Percentiles rank a stretch among this genome's conserved stretches.
Evolutionary conservation across 2,113 vertebrate species (phyloP).

Genomic region (Xiphias gladius): DNA sequence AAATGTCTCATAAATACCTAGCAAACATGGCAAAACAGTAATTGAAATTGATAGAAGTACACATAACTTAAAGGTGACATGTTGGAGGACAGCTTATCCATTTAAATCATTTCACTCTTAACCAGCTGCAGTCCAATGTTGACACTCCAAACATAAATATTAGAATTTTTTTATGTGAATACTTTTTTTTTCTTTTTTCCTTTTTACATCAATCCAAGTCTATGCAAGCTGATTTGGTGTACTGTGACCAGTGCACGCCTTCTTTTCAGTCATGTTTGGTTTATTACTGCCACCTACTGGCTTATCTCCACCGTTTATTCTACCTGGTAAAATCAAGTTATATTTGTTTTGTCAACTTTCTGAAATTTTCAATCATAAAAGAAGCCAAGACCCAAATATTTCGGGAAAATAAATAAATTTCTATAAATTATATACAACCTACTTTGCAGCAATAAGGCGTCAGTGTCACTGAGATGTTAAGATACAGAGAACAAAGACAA

Average conservation of each 20-base stretch:
- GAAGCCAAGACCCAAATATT: background rate
- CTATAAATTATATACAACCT: background rate
- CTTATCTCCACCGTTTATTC: background rate
- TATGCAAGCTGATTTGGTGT: background rate
- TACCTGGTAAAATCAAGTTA: background rate
- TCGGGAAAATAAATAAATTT: background rate
- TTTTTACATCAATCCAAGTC: background rate
- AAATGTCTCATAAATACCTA: background rate
- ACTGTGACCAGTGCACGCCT: rapidly evolving
- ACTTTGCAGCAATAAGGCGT: background rate
- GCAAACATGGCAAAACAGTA: background rate
- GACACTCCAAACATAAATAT: background rate
- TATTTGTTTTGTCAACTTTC: background rate
- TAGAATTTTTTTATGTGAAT: background rate
- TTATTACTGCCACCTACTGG: conserved; percentile 65
- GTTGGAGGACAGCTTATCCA: background rate
- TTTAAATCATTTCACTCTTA: background rate
- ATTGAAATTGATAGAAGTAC: background rate
- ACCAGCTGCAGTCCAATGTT: background rate
- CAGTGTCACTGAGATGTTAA: background rate
- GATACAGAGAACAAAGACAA: background rate
- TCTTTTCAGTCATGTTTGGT: background rate
- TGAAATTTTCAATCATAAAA: background rate
- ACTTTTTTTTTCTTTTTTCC: too few species aligned
- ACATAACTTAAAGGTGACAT: background rate